Base-by-base conservation (phyloP, 2,797 vertebrate species). In the Eupleurogrammus muticus region DNA sequence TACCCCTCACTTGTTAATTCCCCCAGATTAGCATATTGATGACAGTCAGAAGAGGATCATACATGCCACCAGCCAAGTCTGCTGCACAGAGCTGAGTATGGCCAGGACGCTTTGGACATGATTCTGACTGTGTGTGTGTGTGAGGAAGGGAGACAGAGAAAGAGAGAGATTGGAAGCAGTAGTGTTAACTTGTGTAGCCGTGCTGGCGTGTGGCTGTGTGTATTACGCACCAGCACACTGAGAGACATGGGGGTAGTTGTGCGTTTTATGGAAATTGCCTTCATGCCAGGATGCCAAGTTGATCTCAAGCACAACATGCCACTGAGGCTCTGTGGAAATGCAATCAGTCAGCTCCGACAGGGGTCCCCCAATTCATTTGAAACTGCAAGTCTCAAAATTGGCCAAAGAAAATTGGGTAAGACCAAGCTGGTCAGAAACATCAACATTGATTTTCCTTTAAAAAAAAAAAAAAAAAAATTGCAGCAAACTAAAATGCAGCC, bases 11-110 rank as follows among this genome's bases (percentile, higher is more conserved):
- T 92, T 34, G 66, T 93, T 78, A 93, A 95, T 96, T 95, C 94
- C 93, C 90, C 92, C 91, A 94, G 94, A 97, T 97, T 95, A 95
- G 92, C 95, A 96, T 96, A 96, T 94, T 96, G 93, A 95, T 95
- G 95, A 94, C 90, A 91, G 81, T 88, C 89, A 85, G 86, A 89
- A 94, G 90, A 95, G 92, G 92, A 91, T 91, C 93, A 90, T 89
- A 92, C 93, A 95, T 87, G 87, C 87, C 86, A 89, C 92, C 66
- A 90, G 87, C 83, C 88, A 92, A 92, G 94, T 91, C 93, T 89
- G 87, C 90, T 92, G 80, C 66, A 93, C 90, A 91, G 92, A 94
- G 94, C 95, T 94, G 92, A 94, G 91, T 46, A 64, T 74, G 91
- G 85, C 90, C 77, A 28, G 55, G 1, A 54, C 7, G 49, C 49